phyloP scores from a whole-genome alignment of 2,888 invertebrate species.

The Crossocerus cetratus region DNA sequence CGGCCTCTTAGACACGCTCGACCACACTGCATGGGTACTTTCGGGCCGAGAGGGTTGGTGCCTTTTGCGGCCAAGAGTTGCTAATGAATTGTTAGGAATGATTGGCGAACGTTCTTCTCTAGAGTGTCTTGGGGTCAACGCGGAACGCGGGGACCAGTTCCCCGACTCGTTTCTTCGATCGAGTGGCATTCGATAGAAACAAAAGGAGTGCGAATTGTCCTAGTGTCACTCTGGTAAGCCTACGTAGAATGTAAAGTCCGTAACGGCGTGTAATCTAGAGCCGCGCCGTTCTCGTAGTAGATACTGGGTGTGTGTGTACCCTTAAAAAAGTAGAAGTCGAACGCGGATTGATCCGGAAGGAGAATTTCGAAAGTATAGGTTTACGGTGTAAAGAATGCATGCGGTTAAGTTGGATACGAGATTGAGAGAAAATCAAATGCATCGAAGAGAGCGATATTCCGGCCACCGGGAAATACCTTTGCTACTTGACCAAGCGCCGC shows the following conservation, averaged over 20 bases:
- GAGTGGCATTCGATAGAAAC: constrained; percentile 23
- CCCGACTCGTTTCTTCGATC: constrained; percentile 15
- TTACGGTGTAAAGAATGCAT: no score
- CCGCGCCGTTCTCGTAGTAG: constrained; percentile 5
- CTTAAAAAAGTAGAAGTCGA: constrained; percentile 11
- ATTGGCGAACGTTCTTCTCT: not conserved
- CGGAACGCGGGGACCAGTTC: constrained; percentile 7
- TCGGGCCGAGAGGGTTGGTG: not conserved
- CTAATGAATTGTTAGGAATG: constrained; percentile 4
- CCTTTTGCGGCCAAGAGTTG: not conserved
- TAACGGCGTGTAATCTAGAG: not conserved
- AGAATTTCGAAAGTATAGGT: constrained; percentile 32
- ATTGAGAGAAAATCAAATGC: constrained; percentile 10
- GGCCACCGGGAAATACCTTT: constrained; percentile 5
- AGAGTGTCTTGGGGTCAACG: not conserved
- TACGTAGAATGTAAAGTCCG: constrained; percentile 1
- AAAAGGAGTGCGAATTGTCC: constrained; percentile 21
- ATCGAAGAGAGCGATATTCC: constrained; percentile 19
- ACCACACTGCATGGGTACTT: not conserved
- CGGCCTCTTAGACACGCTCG: not conserved
- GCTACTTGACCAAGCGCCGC: constrained; percentile 22
- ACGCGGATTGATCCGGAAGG: constrained; percentile 15
- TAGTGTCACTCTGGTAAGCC: constrained; percentile 8
- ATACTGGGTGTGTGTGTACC: not conserved
- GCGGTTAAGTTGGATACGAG: not conserved